Base-by-base conservation (phyloP, 2,797 vertebrate species). In the Melanotaenia maccullochi region DNA sequence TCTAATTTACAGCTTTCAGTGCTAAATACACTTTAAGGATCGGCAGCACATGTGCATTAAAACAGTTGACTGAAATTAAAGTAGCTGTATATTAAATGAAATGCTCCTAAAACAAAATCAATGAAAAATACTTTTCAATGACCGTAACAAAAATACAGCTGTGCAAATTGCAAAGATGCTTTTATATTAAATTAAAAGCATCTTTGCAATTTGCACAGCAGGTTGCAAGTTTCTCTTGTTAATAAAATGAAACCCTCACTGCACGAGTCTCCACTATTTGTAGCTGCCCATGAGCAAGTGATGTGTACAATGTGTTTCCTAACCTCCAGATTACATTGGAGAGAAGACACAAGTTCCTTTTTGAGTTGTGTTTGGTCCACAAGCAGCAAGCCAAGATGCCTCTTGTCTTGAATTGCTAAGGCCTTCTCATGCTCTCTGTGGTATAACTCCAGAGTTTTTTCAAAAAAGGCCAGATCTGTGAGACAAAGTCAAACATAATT, bases 361-460 rank as follows among this genome's bases (percentile, higher is more conserved):
- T 95, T 96, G 24, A 97, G 89, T 68, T 88, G 87, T 49, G 93
- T 93, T 40, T 94, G 92, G 84, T 97, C 95, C 55, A 98, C 92
- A 20, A 96, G 88, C 71, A 98, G 90, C 76, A 97, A 83, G 32
- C 97, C 97, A 7, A 96, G 83, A 24, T 92, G 84, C 71, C 87
- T 95, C 71, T 85, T 94, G 70, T 92, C 89, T 49, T 73, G 90
- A 57, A 97, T 92, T 52, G 90, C 90, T 11, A 90, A 16, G 11
- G 93, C 91, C 9, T 96, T 92, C 35, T 92, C 89, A 57, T 95
- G 93, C 75, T 96, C 85, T 4, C 65, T 79, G 84, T 96, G 92
- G 73, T 97, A 95, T 65, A 93, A 94, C 75, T 95, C 85, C 65
- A 98, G 89, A 14, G 93, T 87, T 9, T 92, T 86, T 68, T 60